Evolutionary conservation across 2,888 invertebrate genomes (phyloP).

Genomic region (Netelia fuscicornis): DNA sequence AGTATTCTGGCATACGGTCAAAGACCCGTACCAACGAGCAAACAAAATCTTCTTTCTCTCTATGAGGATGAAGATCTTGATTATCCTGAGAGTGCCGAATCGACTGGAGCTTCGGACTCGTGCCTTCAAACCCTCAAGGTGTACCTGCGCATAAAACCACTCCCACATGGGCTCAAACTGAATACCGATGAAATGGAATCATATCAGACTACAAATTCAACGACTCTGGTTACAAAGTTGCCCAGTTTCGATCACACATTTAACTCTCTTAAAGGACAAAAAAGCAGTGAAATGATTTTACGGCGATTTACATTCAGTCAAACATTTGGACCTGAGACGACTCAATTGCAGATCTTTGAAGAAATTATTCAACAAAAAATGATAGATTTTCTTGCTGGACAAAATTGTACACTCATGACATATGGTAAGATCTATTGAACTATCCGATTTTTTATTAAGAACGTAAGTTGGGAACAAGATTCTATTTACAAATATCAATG

Average conservation of each 20-base stretch:
- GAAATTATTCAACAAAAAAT: conserved; percentile 79
- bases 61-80: conserved; percentile 75
- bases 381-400: conserved; percentile 85
- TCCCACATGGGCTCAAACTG: conserved; percentile 78
- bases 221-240: conserved; percentile 85
- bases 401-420: conserved; percentile 92
- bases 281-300: conserved; percentile 73
- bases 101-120: conserved; percentile 49
- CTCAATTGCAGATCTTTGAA: conserved; percentile 84
- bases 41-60: conserved; percentile 78
- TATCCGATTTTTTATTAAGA: not conserved
- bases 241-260: conserved; percentile 80
- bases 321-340: conserved; percentile 81
- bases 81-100: conserved; percentile 53
- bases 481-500: too few species aligned
- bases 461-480: too few species aligned
- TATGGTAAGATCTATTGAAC: conserved; percentile 86
- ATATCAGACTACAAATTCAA: conserved; percentile 84
- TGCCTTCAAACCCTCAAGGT: conserved; percentile 85
- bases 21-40: conserved; percentile 72
- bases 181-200: conserved; percentile 80
- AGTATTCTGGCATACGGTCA: conserved; percentile 81
- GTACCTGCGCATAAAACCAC: conserved; percentile 87
- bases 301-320: conserved; percentile 81
- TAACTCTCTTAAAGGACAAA: conserved; percentile 75